Conservation (phyloP, 2,113 vertebrate genomes). For the Brienomyrus brachyistius region DNA sequence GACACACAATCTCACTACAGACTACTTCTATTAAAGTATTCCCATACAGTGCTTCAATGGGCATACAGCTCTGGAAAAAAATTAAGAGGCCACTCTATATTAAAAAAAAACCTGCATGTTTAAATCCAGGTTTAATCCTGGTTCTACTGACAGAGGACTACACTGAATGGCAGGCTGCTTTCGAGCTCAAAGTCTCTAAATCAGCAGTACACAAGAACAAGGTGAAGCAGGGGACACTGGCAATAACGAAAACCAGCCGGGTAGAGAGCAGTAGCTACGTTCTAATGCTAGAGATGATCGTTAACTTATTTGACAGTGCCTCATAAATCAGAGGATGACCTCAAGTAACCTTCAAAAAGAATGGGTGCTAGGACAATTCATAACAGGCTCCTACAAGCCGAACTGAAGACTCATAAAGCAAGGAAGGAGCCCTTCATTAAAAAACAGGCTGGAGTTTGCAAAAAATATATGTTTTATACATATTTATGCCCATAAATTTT, state of each 20-base stretch:
- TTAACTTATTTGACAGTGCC: background rate
- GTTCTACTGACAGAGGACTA: background rate
- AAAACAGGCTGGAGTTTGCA: background rate
- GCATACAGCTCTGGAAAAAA: background rate
- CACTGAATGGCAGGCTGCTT: background rate
- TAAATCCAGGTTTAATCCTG: background rate
- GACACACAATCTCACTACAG: background rate
- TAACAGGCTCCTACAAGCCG: background rate
- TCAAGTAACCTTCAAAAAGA: background rate
- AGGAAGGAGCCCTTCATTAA: background rate
- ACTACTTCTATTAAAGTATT: background rate
- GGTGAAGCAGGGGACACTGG: background rate
- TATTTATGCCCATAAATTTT: background rate
- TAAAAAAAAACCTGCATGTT: background rate
- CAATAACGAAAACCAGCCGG: background rate
- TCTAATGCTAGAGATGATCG: background rate
- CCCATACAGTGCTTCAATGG: background rate
- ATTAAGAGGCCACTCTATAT: background rate
- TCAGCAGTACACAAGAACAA: background rate
- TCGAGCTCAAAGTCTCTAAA: background rate
- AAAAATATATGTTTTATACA: background rate
- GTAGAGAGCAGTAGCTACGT: background rate
- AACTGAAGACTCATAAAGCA: background rate
- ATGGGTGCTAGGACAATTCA: background rate
- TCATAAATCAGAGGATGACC: background rate